Percentiles rank a stretch among this genome's conserved stretches.
Evolutionary conservation across 2,888 invertebrate species (phyloP).

Genomic region (Unio pictorum): DNA sequence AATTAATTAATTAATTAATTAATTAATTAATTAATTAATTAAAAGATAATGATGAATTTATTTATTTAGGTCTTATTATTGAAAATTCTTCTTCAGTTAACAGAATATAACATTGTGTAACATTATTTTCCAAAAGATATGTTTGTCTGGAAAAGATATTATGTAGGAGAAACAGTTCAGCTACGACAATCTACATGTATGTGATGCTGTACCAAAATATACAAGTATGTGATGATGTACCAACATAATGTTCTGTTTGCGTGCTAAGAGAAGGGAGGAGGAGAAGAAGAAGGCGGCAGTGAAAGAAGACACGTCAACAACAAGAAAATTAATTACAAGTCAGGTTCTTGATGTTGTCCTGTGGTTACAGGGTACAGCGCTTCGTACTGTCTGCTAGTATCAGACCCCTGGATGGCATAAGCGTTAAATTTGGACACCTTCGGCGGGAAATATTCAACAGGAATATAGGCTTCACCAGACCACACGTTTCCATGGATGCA

Average conservation of each 20-base stretch:
- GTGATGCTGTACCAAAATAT: too few relatives aligned
- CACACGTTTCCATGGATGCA: conserved; percentile 66
- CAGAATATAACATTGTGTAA: too few relatives aligned
- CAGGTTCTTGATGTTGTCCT: conserved; percentile 69
- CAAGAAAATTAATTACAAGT: conserved; percentile 70
- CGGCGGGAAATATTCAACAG: conserved; percentile 73
- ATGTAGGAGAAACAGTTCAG: too few relatives aligned
- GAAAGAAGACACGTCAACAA: too few relatives aligned
- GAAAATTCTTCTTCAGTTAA: neutral
- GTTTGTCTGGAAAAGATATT: too few relatives aligned
- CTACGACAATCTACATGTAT: too few relatives aligned
- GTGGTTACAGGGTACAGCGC: conserved; percentile 72
- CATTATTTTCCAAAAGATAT: too few relatives aligned
- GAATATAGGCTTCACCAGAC: conserved; percentile 72
- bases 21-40: neutral
- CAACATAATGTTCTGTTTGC: too few relatives aligned
- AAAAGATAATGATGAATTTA: neutral
- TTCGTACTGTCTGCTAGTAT: conserved; percentile 71
- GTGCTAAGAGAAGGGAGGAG: too few relatives aligned
- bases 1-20: too few relatives aligned
- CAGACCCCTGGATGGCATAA: conserved; percentile 74
- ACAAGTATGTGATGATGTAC: too few relatives aligned
- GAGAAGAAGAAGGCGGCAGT: too few relatives aligned
- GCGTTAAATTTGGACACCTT: conserved; percentile 73
- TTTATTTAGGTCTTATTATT: conserved; percentile 9